phyloP scores from a whole-genome alignment of 1,140 invertebrate species.

The Tetraneura akinire region DNA sequence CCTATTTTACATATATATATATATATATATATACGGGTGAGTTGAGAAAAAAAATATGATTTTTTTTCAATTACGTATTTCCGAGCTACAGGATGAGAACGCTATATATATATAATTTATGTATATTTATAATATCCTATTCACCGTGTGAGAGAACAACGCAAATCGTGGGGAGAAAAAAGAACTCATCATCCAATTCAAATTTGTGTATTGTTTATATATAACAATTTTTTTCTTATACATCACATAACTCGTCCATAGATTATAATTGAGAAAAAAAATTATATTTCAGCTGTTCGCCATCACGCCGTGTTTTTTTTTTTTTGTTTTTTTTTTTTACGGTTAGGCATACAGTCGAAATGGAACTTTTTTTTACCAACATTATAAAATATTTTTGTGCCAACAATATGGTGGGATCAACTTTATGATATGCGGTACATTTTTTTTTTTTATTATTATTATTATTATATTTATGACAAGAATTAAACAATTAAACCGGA shows the following conservation, averaged over 20 bases:
- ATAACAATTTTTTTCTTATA: conserved; percentile 37
- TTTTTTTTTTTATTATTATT: background rate
- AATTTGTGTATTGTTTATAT: conserved; percentile 42
- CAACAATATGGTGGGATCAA: background rate
- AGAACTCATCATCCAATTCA: conserved; percentile 28
- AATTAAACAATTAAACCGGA: conserved; percentile 25
- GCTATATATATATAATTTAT: background rate
- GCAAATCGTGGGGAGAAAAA: background rate
- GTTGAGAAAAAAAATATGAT: background rate
- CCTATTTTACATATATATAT: conserved; percentile 23
- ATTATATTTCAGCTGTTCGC: conserved; percentile 41
- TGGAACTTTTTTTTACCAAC: background rate
- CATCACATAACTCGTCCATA: background rate
- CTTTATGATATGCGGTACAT: background rate
- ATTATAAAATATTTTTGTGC: background rate
- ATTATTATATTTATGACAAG: background rate
- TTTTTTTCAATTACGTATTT: background rate
- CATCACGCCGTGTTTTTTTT: background rate
- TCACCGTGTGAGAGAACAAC: conserved; percentile 10
- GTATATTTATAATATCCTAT: background rate
- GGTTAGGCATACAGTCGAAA: background rate
- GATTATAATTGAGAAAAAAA: conserved; percentile 19
- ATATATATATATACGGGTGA: background rate
- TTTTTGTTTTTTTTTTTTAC: background rate
- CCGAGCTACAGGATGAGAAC: background rate